Conservation (phyloP, 2,888 invertebrate genomes). For the Odiellus spinosus region DNA sequence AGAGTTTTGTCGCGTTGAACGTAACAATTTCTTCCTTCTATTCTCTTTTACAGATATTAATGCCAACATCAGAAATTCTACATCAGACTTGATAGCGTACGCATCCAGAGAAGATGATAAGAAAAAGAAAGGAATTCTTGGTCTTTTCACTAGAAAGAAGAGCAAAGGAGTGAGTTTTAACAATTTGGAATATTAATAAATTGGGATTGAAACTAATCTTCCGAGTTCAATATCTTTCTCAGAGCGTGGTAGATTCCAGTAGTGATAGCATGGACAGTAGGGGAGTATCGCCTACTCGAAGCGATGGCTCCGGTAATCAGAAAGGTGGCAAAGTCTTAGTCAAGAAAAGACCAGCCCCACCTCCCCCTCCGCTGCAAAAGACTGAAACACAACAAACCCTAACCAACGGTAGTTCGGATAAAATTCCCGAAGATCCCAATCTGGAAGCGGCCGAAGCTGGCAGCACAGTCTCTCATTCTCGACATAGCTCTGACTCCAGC, state of each 20-base stretch:
- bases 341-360: slow-evolving; percentile 30
- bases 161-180: slow-evolving; percentile 28
- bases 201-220: too few species aligned
- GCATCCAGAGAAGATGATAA: slow-evolving; percentile 37
- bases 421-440: not conserved
- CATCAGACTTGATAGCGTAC: slow-evolving; percentile 36
- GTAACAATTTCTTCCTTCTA: not conserved
- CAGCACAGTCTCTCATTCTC: slow-evolving; percentile 39
- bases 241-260: slow-evolving; percentile 30
- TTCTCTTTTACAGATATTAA: slow-evolving; percentile 8
- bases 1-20: not conserved
- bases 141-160: slow-evolving; percentile 26
- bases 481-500: slow-evolving; percentile 54
- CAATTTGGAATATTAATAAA: not conserved
- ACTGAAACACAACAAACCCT: slow-evolving; percentile 18
- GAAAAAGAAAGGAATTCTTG: slow-evolving; percentile 30
- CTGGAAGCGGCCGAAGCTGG: slow-evolving; percentile 19
- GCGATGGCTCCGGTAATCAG: slow-evolving; percentile 31
- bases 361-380: slow-evolving; percentile 21
- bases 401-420: too few species aligned
- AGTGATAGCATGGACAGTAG: slow-evolving; percentile 36
- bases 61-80: slow-evolving; percentile 14
- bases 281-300: slow-evolving; percentile 42
- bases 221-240: too few species aligned
- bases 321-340: slow-evolving; percentile 22